Base-by-base conservation (phyloP, 2,113 vertebrate species). In the Melanostigma gelatinosum region DNA sequence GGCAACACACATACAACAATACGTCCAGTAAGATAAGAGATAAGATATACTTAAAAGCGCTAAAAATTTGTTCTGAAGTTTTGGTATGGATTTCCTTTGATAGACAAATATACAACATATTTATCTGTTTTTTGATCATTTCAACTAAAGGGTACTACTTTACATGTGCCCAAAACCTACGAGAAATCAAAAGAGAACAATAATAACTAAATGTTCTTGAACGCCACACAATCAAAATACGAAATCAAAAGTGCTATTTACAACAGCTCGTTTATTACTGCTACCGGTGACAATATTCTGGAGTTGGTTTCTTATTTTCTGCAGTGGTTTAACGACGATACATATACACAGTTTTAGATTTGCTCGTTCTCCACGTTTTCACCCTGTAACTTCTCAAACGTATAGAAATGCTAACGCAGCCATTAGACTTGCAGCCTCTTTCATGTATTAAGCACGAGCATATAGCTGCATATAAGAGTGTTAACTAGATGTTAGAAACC, bases 401-500 rank as follows among this genome's bases (percentile, higher is more conserved):
- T 67, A 81, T 40, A 69, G 62, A 81, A 57, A 82, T 60, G 36
- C 32, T 84, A 82, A 86, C 70, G 55, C 62, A 38, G 57, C 62
- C 74, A 88, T 90, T 88, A 87, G 75, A 88, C 52, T 72, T 84
- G 65, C 4, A 36, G 44, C 67, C 42, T 65, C 52, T 89, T 87
- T 90, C 64, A 87, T 89, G 81, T 84, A 66, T 80, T 64, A 80
- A 80, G 58, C 75, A 77, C 27, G 54, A 90, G 79, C 80, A 90
- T 88, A 87, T 82, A 81, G 78, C 79, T 57, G 71, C 68, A 64
- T 69, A 64, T 85, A 89, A 89, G 84, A 91, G 88, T 86, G 89
- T 90, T 88, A 91, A 69, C 69, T 66, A 54, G 81, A 87, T 84
- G 68, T 52, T 83, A 40, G 75, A 75, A 87, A 85, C 79, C 60